Evolutionary conservation across 2,113 vertebrate genomes (phyloP).

Genomic region (Callionymus lyra): DNA sequence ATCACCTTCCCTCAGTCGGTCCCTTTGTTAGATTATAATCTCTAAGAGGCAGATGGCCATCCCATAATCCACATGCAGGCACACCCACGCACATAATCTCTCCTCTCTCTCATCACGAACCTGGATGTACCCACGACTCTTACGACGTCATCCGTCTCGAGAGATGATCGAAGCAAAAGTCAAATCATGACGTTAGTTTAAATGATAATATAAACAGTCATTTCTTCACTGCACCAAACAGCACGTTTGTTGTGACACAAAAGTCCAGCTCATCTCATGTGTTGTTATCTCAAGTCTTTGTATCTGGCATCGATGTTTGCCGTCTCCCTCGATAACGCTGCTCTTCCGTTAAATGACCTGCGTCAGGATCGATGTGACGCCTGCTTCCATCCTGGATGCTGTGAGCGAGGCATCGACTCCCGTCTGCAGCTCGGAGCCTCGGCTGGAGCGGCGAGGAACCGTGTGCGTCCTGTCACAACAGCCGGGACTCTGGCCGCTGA

Average conservation of each 20-base stretch:
- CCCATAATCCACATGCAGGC: constrained; percentile 44
- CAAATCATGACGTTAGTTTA: too few species aligned
- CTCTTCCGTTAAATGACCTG: constrained; percentile 59
- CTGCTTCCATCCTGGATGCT: constrained; percentile 32
- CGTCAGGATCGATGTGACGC: constrained; percentile 52
- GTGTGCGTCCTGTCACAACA: constrained; percentile 8
- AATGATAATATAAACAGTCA: too few species aligned
- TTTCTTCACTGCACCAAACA: too few species aligned
- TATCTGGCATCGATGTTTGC: constrained; percentile 49
- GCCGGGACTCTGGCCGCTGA: too few species aligned
- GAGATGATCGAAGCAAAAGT: too few species aligned
- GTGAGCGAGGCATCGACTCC: constrained; percentile 9
- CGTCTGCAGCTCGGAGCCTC: constrained; percentile 16
- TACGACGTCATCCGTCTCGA: too few species aligned
- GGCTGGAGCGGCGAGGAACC: constrained; percentile 16
- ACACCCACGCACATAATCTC: constrained; percentile 52
- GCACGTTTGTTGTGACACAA: constrained; percentile 8
- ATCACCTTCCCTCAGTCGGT: constrained; percentile 21
- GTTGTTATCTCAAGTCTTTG: constrained; percentile 27
- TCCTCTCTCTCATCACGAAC: constrained; percentile 14
- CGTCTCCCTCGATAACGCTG: constrained; percentile 40
- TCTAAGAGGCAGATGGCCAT: constrained; percentile 54
- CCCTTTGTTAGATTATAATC: constrained; percentile 54
- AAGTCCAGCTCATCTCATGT: too few species aligned
- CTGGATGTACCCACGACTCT: too few species aligned